Evolutionary conservation across 2,113 vertebrate genomes (phyloP).

Genomic region (Anser cygnoides): DNA sequence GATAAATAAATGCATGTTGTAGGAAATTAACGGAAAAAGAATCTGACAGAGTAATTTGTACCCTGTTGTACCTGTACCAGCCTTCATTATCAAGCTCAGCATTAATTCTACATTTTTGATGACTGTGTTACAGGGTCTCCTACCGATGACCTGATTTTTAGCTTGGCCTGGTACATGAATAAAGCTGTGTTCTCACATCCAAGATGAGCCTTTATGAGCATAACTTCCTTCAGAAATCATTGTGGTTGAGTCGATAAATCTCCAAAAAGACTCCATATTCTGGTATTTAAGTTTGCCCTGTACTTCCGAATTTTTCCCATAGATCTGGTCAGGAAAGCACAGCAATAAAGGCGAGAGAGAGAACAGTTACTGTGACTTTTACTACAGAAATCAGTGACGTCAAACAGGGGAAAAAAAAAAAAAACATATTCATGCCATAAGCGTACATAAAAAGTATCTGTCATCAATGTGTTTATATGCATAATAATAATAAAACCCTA

Average conservation of each 20-base stretch:
- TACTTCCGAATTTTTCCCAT: neutral
- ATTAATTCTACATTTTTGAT: neutral
- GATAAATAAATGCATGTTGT: neutral
- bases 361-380: neutral
- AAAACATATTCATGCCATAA: neutral
- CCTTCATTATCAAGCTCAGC: neutral
- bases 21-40: neutral
- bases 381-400: neutral
- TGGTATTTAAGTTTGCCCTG: neutral
- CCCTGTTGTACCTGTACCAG: neutral
- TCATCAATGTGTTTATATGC: neutral
- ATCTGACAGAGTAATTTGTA: neutral
- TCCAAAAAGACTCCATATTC: neutral
- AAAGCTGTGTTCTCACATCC: neutral
- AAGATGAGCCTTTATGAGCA: neutral
- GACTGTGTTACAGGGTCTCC: neutral
- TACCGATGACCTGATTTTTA: neutral
- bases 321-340: neutral
- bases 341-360: neutral
- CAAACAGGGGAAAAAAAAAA: neutral
- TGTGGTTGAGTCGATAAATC: neutral
- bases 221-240: fast-evolving
- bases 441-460: neutral
- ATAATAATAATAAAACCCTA: neutral
- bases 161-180: fast-evolving